phyloP scores from a whole-genome alignment of 2,888 invertebrate genomes.

The Hypolimnas misippus region DNA sequence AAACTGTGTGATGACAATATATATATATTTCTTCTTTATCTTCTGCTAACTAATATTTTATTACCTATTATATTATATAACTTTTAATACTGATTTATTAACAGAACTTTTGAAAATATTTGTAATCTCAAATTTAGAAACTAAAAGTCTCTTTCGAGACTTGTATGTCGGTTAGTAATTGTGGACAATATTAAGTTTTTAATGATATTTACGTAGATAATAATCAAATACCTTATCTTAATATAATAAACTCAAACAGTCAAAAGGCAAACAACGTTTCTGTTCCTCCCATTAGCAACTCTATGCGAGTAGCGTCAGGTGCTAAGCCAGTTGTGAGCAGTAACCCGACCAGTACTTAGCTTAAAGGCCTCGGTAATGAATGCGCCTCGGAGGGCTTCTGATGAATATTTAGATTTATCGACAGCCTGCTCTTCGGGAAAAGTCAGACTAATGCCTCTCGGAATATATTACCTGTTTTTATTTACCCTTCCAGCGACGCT shows the following conservation, averaged over 20 bases:
- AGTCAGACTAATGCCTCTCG: slow-evolving; percentile 49
- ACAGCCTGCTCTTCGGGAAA: slow-evolving; percentile 50
- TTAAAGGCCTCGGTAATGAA: slow-evolving; percentile 48
- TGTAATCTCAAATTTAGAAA: no score
- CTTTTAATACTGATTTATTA: no score
- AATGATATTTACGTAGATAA: no score
- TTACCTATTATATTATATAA: no score
- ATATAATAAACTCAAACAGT: no score
- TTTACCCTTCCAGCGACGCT: slow-evolving; percentile 40
- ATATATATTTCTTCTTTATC: no score
- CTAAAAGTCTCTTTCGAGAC: no score
- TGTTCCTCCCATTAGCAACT: neutral
- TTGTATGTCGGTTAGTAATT: no score
- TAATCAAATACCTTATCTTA: no score
- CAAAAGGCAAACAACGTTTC: neutral
- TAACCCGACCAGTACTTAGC: slow-evolving; percentile 16
- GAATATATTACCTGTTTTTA: slow-evolving; percentile 60
- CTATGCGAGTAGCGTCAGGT: neutral
- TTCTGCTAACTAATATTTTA: no score
- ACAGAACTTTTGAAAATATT: no score
- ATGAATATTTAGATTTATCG: slow-evolving; percentile 69
- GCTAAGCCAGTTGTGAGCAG: neutral
- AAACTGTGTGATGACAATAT: neutral
- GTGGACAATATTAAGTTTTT: no score
- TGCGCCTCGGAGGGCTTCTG: slow-evolving; percentile 47